Evolutionary conservation across 2,797 vertebrate species (phyloP), one percentile per base, ranked within the genome.

Genomic region (Chelmon rostratus): DNA sequence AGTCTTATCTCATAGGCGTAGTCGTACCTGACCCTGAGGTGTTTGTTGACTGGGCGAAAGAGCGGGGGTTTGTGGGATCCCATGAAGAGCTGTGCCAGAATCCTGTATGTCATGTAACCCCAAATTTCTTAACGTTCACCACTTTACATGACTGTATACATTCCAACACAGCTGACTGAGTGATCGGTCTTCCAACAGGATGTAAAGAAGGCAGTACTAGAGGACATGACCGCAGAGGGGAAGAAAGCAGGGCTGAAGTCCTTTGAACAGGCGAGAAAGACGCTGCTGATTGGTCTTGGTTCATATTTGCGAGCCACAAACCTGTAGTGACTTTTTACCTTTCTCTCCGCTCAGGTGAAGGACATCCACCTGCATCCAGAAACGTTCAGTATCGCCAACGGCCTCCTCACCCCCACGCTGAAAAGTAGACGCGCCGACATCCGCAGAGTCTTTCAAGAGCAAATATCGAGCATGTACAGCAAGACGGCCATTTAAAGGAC

Each of bases 401-500:
- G 95, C 68, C 95, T 96, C 38, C 95, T 96, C 69, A 96, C 96
- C 0, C 96, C 96, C 5, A 96, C 96, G 16, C 90, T 96, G 83
- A 96, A 96, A 86, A 96, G 93, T 35, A 88, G 93, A 67, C 95
- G 96, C 0, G 50, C 86, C 0, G 95, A 96, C 79, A 94, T 96
- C 86, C 93, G 90, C 44, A 90, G 76, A 31, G 80, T 86, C 71
- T 96, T 96, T 76, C 92, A 95, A 75, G 89, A 95, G 79, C 94
- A 96, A 81, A 94, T 96, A 82, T 49, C 86, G 15, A 92, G 46
- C 77, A 95, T 96, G 93, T 96, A 96, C 94, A 90, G 83, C 81
- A 94, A 93, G 88, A 89, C 83, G 0, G 25, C 86, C 37, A 38
- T 87, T 72, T 95, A 92, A 87, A 77, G 58, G 53, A 66, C 62